Base-by-base conservation (phyloP, 2,797 vertebrate genomes). In the Acipenser transmontanus region DNA sequence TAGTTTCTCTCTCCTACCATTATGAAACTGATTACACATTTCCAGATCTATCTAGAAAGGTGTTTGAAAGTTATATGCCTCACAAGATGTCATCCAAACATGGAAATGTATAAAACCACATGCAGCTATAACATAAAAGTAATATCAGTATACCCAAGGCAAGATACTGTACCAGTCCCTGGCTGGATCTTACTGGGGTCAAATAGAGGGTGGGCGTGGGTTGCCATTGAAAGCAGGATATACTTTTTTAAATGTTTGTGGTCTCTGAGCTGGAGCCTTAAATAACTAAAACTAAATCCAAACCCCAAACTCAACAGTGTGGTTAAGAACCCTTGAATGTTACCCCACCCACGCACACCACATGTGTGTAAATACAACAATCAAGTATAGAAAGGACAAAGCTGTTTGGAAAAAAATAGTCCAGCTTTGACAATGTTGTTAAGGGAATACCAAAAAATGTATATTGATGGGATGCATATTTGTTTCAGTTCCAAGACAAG, bases 311-410 rank as follows among this genome's bases (percentile, higher is more conserved):
- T 17, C 17, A 61, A 6, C 10, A 57, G 12, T 57, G 54, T 57
- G 54, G 54, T 6, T 5, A 57, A 57, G 6, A 52, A 52, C 8
- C 51, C 51, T 1, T 8, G 12, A 52, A n/a, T 57, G 14, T n/a
- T 7, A 57, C 54, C 34, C 12, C 54, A 7, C 59, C 64, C 63
- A 64, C 56, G 47, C n/a, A 62, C 34, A 63, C 52, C 7, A 12
- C 56, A 49, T 9, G 5, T 48, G 61, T 65, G 66, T 50, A 54
- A 61, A 69, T 52, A 71, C 20, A n/a, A 48, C 52, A 63, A 71
- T 66, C 34, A 70, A 50, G 64, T n/a, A 59, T 62, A 50, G 50
- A 8, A 20, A 59, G 66, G 13, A 14, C 56, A 69, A 59, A 54
- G 14, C 61, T 61, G 17, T 34, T 9, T 13, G n/a, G 13, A 20